Evolutionary conservation across 2,888 invertebrate genomes (phyloP).

Genomic region (Tachina lurida): DNA sequence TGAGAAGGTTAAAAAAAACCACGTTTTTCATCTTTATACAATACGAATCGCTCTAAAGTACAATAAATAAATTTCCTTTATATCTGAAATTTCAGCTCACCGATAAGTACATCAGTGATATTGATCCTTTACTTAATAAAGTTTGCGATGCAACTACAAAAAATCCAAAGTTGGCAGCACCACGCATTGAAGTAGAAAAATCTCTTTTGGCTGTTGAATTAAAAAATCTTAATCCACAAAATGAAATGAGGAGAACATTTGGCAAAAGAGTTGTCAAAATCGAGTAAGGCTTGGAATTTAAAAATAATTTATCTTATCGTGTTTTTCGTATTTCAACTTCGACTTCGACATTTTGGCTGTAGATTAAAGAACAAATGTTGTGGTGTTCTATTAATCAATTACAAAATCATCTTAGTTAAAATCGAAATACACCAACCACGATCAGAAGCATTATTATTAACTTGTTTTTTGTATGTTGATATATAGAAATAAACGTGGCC

Average conservation of each 20-base stretch:
- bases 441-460: neutral
- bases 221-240: conserved; percentile 90
- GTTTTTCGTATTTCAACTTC: too few species aligned
- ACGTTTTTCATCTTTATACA: too few species aligned
- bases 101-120: conserved; percentile 80
- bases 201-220: conserved; percentile 86
- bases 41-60: too few species aligned
- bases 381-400: too few species aligned
- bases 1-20: too few species aligned
- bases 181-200: conserved; percentile 86
- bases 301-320: neutral
- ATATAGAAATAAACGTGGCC: conserved; percentile 85
- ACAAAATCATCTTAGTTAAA: too few species aligned
- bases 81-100: conserved; percentile 72
- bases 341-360: too few species aligned
- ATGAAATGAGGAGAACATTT: conserved; percentile 92
- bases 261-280: conserved; percentile 90
- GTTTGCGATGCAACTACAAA: conserved; percentile 77
- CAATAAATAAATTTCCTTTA: too few species aligned
- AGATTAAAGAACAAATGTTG: too few species aligned
- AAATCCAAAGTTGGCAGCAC: conserved; percentile 69
- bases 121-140: conserved; percentile 80
- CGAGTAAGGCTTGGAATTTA: conserved; percentile 82
- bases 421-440: too few species aligned
- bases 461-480: neutral